A percentile compares a stretch with the other conserved stretches of the same genome.
These are phyloP conservation scores for Lacerta viridis DNA, from an alignment of 2,797 vertebrate genomes.

Conservation along the genomic window DNA sequence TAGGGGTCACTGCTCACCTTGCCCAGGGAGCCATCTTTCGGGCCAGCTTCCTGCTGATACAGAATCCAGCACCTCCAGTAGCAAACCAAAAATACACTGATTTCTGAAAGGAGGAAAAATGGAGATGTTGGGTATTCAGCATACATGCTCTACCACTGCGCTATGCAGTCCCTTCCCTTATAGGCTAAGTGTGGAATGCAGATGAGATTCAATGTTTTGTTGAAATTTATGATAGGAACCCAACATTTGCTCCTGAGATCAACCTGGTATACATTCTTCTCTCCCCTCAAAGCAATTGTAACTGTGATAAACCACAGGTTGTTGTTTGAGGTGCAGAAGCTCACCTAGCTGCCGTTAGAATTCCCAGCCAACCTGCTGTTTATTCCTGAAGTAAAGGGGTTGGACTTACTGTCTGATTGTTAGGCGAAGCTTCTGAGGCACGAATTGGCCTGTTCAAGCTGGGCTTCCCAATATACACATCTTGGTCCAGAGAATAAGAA, in stretches of 20 bases:
- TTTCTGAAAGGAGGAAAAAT: constrained; percentile 79
- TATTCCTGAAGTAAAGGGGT: fast-evolving
- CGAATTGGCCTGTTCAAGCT: constrained; percentile 91
- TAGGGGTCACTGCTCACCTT: constrained; percentile 80
- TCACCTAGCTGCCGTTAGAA: neutral
- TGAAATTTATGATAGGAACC: neutral
- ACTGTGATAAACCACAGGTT: neutral
- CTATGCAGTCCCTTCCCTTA: too few species aligned
- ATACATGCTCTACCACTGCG: too few species aligned
- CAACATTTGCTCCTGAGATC: neutral
- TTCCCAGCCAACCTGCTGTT: neutral
- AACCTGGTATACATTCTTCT: neutral
- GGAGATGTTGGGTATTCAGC: too few species aligned
- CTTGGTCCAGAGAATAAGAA: constrained; percentile 75
- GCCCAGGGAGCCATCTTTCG: constrained; percentile 93
- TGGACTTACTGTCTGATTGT: constrained; percentile 85
- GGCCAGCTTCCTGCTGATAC: constrained; percentile 88
- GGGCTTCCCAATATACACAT: constrained; percentile 91
- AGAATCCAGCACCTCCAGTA: constrained; percentile 94
- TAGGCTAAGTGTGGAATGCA: neutral
- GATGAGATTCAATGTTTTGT: neutral
- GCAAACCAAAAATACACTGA: constrained; percentile 94
- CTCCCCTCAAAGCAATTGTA: too few species aligned
- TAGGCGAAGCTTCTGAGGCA: constrained; percentile 83
- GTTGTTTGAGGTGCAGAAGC: too few species aligned